A percentile compares a stretch with the other conserved stretches of the same genome.
These are phyloP conservation scores for Temnothorax ravouxi DNA, from an alignment of 2,888 invertebrate genomes.

Conservation along the genomic window DNA sequence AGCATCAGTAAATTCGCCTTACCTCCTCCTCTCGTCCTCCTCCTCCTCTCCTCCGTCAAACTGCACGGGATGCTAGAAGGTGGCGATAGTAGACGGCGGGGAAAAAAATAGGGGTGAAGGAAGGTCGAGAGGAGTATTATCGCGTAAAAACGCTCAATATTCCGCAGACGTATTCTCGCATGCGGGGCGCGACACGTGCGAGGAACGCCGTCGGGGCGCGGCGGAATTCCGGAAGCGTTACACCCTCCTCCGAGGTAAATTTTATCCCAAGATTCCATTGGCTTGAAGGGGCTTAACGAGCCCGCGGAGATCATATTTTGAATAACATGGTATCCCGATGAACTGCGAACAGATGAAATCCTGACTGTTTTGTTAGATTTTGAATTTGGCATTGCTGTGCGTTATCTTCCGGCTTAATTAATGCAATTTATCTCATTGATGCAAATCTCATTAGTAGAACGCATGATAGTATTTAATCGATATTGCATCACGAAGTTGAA, in stretches of 20 bases:
- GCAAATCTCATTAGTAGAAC: no score
- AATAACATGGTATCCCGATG: slow-evolving; percentile 22
- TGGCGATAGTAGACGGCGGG: not conserved
- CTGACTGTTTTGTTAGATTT: slow-evolving; percentile 15
- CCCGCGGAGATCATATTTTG: slow-evolving; percentile 35
- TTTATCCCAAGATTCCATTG: slow-evolving; percentile 46
- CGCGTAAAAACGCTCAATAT: slow-evolving; percentile 68
- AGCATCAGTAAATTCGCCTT: slow-evolving; percentile 62
- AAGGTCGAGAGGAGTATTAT: slow-evolving; percentile 24
- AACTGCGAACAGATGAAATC: slow-evolving; percentile 9
- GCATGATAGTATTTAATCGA: not conserved
- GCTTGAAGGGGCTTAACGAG: slow-evolving; percentile 43
- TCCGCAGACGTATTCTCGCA: slow-evolving; percentile 57
- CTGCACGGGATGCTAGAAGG: not conserved
- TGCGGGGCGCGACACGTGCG: slow-evolving; percentile 62
- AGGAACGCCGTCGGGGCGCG: slow-evolving; percentile 16
- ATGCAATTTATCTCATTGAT: not conserved
- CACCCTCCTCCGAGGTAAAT: slow-evolving; percentile 33
- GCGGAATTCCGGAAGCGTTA: slow-evolving; percentile 42
- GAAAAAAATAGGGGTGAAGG: slow-evolving; percentile 5
- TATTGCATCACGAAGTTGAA: not conserved
- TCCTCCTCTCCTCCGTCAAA: not conserved
- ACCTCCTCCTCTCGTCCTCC: not conserved
- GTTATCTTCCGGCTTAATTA: not conserved
- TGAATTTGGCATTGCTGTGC: not conserved